Percentiles rank a stretch among this genome's conserved stretches.
These are phyloP conservation scores for Morpho helenor DNA, from an alignment of 2,888 invertebrate species.

Conservation along the genomic window DNA sequence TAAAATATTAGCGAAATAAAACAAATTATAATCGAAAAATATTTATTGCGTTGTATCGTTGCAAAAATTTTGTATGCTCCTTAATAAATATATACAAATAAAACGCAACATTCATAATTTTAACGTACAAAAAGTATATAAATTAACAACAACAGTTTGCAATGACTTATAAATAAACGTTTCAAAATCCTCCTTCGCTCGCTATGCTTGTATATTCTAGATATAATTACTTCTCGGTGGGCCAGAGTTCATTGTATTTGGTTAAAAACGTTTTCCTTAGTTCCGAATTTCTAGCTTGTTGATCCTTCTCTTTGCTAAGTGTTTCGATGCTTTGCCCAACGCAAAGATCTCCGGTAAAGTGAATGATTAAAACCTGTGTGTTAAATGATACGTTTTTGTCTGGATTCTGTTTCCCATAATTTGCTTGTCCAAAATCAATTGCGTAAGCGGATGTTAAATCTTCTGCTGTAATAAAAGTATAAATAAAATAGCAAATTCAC, in stretches of 20 bases:
- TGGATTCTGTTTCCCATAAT: slow-evolving; percentile 54
- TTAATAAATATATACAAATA: slow-evolving; percentile 39
- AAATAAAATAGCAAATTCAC: too few species aligned
- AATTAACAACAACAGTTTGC: slow-evolving; percentile 21
- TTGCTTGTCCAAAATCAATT: slow-evolving; percentile 54
- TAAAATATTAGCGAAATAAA: background rate
- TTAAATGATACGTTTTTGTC: slow-evolving; percentile 73
- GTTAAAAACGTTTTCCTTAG: slow-evolving; percentile 77
- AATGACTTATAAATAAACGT: slow-evolving; percentile 13
- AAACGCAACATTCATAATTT: slow-evolving; percentile 39
- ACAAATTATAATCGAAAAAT: background rate
- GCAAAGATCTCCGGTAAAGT: slow-evolving; percentile 79
- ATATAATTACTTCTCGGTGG: slow-evolving; percentile 58
- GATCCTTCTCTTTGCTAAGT: slow-evolving; percentile 81
- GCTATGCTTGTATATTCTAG: slow-evolving; percentile 6
- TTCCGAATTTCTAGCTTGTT: slow-evolving; percentile 81
- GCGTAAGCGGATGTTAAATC: slow-evolving; percentile 45
- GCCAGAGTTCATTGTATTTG: slow-evolving; percentile 73
- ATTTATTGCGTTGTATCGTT: slow-evolving; percentile 2
- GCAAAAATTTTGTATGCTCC: slow-evolving; percentile 7
- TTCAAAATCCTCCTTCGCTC: slow-evolving; percentile 6
- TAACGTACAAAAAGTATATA: slow-evolving; percentile 31
- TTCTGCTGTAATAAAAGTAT: slow-evolving; percentile 37
- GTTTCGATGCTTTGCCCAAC: slow-evolving; percentile 79
- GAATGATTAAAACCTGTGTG: slow-evolving; percentile 80